Evolutionary conservation across 1,140 invertebrate species (phyloP), one percentile per base, ranked within the genome.

Genomic region (Drosophila lowei): DNA sequence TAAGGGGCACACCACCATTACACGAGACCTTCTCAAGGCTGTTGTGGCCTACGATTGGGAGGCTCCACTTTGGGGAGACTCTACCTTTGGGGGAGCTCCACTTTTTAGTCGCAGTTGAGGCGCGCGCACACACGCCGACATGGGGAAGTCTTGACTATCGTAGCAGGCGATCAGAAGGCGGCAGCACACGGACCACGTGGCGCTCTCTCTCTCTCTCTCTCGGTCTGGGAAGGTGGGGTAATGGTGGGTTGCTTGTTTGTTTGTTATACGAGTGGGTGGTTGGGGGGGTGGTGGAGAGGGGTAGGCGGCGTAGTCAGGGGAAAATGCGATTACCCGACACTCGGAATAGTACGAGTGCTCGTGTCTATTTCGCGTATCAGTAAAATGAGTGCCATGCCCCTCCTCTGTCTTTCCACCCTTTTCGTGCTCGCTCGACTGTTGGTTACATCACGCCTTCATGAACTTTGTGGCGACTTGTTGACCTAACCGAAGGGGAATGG

Each of bases 81-180:
- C 63, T 48, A 64, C 66, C 67, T 48, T 53, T 61, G 72, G 70
- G 49, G 67, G 57, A 52, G 62, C 66, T 54, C 38, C 64, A 61
- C 55, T 25, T 68, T 78, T 84, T 78, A 83, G 72, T 79, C 76
- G 57, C 50, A 65, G 76, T 53, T 43, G 48, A 46, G 64, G 48
- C 68, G 68, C 73, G 70, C 67, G 84, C 71, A 88, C 83, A 90
- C 79, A 86, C 88, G 81, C 49, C 79, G 83, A 90, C 88, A 90
- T 90, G 88, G 88, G 88, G 88, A 90, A 90, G 88, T 90, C 88
- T 88, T 78, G 79, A 84, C 88, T 88, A 80, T 70, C 58, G 54
- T 68, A 90, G 57, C 74, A 88, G 88, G 88, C 77, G 70, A 50
- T 44, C 88, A 89, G 84, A 72, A 79, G 21, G 50, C 50, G 9